phyloP scores from a whole-genome alignment of 2,113 vertebrate species.

The Argyrosomus japonicus region DNA sequence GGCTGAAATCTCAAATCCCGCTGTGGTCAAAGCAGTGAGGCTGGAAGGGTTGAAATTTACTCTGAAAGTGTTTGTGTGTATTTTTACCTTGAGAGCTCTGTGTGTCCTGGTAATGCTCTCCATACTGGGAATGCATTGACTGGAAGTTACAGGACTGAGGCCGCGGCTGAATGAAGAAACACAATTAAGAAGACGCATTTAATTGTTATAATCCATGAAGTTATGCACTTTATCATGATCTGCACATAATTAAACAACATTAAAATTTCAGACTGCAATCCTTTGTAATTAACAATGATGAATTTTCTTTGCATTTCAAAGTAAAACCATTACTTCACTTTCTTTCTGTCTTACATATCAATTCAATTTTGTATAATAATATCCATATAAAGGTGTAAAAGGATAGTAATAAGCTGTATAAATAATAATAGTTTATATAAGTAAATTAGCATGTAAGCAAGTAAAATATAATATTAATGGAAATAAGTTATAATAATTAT shows the following conservation, averaged over 20 bases:
- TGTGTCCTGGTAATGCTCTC: constrained; percentile 93
- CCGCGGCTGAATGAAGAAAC: constrained; percentile 86
- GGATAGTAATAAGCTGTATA: too few relatives aligned
- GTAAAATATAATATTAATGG: too few relatives aligned
- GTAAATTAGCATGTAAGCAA: too few relatives aligned
- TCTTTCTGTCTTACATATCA: background rate
- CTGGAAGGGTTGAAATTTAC: constrained; percentile 3
- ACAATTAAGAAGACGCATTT: constrained; percentile 31
- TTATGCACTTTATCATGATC: background rate
- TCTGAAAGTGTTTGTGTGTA: background rate
- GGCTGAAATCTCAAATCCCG: constrained; percentile 32
- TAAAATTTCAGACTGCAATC: background rate
- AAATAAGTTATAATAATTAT: too few relatives aligned
- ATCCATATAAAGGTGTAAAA: too few relatives aligned
- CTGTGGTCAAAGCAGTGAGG: constrained; percentile 43
- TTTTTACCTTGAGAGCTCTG: constrained; percentile 93
- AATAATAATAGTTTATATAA: too few relatives aligned
- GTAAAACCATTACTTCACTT: background rate
- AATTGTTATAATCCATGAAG: background rate
- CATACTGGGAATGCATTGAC: constrained; percentile 91
- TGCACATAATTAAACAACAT: background rate
- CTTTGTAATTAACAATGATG: background rate
- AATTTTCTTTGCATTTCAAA: background rate
- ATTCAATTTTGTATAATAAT: too few relatives aligned
- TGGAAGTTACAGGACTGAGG: constrained; percentile 94